These are phyloP conservation scores for Trogon melanurus DNA, from an alignment of 2,113 vertebrate species.

Conservation along the genomic window DNA sequence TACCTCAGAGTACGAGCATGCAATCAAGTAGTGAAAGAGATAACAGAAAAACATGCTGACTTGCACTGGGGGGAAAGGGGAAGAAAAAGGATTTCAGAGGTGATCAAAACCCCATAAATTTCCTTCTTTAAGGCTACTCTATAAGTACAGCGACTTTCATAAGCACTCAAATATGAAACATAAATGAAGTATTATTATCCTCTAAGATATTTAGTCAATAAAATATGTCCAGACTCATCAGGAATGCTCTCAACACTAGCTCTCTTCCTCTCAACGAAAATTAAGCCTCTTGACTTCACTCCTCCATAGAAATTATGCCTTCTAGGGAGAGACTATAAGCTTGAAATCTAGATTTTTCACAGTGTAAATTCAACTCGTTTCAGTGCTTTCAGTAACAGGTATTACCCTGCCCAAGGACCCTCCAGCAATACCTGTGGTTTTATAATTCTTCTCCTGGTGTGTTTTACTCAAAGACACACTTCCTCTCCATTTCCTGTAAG, in stretches of 20 bases:
- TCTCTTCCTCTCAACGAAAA: not conserved
- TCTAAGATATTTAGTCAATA: not conserved
- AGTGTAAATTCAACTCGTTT: not conserved
- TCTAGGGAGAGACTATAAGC: not conserved
- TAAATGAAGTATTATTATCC: not conserved
- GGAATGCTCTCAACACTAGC: not conserved
- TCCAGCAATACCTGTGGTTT: not conserved
- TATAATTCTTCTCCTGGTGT: not conserved
- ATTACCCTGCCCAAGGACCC: not conserved
- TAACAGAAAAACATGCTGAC: not conserved
- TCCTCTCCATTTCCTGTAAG: not conserved
- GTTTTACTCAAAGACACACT: conserved; percentile 6
- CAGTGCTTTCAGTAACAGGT: not conserved
- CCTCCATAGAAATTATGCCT: not conserved
- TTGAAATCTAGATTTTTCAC: not conserved
- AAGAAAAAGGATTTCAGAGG: not conserved
- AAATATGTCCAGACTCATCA: not conserved
- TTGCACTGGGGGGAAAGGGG: accelerated
- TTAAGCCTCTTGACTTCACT: not conserved
- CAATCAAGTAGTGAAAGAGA: not conserved
- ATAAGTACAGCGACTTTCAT: not conserved
- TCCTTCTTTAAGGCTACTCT: not conserved
- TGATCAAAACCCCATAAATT: not conserved
- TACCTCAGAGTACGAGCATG: accelerated
- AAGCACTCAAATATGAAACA: not conserved